Evolutionary conservation across 2,888 invertebrate species (phyloP), one percentile per base, ranked within the genome.

Genomic region (Latrodectus hesperus): DNA sequence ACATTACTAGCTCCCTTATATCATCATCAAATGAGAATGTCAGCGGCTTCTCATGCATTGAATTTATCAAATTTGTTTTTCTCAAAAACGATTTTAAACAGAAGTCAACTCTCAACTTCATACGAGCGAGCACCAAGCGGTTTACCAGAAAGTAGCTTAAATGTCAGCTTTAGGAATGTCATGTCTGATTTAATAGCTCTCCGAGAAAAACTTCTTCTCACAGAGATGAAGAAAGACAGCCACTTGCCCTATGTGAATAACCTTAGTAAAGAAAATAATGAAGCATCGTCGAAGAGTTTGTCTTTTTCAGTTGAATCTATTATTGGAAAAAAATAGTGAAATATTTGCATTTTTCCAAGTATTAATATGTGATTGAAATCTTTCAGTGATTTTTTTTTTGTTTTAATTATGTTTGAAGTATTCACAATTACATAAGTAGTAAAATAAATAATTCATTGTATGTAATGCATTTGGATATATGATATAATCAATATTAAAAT

Each of bases 221-320:
- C n/a, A 9, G 11, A 12, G 26, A 51, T 52, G 51, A n/a, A 65
- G 38, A 38, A 38, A 38, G 38, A 38, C 38, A 38, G 1, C 38
- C 38, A 38, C 38, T 38, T 6, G 6, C 38, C 38, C 0, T 38
- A 6, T 38, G 38, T 38, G 38, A 38, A 38, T 38, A 38, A 6
- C 38, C 38, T 38, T 38, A 38, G 38, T 38, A 38, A 38, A 38
- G 38, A 6, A 38, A 38, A 38, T 38, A 38, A 38, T 1, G 38
- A 38, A 38, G 5, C 22, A 17, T 68, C 67, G 8, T 88, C 90
- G 67, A 91, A 91, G 17, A 94, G 93, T 90, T 91, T 94, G 60
- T 94, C 94, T 0, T 94, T 94, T 91, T 95, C 95, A 14, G 95
- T 95, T n/a, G 95, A 95, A 91, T 94, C 95, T n/a, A 95, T 95